Percentiles rank a stretch among this genome's conserved stretches.
Evolutionary conservation across 2,113 vertebrate genomes (phyloP).

Genomic region (Pseudonaja textilis): DNA sequence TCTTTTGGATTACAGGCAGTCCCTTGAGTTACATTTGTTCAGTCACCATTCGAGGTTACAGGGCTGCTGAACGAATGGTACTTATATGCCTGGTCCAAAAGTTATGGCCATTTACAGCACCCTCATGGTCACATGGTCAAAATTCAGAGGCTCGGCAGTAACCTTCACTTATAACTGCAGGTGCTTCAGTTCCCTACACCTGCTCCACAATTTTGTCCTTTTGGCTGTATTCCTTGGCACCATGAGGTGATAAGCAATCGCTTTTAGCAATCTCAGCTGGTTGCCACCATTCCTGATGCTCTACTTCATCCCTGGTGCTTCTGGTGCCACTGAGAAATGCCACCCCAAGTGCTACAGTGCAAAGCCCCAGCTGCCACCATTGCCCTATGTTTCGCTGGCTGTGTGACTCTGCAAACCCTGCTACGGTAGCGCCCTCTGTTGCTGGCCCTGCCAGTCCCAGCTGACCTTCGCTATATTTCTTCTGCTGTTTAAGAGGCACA

Average conservation of each 20-base stretch:
- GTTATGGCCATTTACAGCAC: not conserved
- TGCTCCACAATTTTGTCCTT: not conserved
- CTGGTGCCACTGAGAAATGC: not conserved
- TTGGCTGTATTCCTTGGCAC: not conserved
- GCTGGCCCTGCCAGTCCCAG: not conserved
- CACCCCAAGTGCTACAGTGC: not conserved
- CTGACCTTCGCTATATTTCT: not conserved
- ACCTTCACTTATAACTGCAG: not conserved
- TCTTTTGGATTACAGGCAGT: not conserved
- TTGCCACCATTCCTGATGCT: not conserved
- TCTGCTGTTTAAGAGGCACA: not conserved
- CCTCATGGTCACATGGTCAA: not conserved
- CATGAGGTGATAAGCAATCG: too few relatives aligned
- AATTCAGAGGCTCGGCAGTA: not conserved
- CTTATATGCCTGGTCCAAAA: not conserved
- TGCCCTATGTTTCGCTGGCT: not conserved
- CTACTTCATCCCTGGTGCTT: not conserved
- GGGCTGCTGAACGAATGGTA: not conserved
- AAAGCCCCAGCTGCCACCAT: not conserved
- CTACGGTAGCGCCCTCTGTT: not conserved
- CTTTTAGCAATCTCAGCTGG: not conserved
- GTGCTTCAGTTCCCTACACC: not conserved
- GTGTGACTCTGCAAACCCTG: not conserved
- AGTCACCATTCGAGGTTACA: not conserved
- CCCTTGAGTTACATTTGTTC: not conserved